Evolutionary conservation across 2,797 vertebrate species (phyloP), one percentile per base, ranked within the genome.

Genomic region (Crotalus adamanteus): DNA sequence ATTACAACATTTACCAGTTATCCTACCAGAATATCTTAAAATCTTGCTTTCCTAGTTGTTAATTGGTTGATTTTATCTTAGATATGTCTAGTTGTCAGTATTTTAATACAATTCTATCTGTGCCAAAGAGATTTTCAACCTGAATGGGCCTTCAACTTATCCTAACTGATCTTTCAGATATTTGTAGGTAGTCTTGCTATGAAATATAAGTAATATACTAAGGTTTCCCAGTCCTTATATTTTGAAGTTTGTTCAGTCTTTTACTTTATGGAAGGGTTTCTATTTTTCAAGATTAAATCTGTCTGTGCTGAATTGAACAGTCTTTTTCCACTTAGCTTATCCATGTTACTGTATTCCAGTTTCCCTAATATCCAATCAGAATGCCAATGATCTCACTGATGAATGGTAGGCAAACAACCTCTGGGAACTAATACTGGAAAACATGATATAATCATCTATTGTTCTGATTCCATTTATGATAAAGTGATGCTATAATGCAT

Each of bases 51-150:
- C 14, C 65, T 42, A 6, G 56, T 7, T 83, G 28, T 51, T 88
- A 88, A 92, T 88, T 89, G 42, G 60, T 69, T 89, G 88, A 89
- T 53, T 31, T 51, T 83, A 73, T 92, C 63, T 83, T 83, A 60
- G 18, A 42, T 61, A 31, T 61, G 12, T 28, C 61, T 28, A 60
- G 18, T 88, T 88, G 65, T 88, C 25, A 37, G 26, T 88, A 88
- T 51, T 73, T 78, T 78, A 59, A 61, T n/a, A 8, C 6, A n/a
- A 31, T 73, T 60, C 26, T 89, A 28, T 89, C 56, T 89, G 78
- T 53, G 25, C 5, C 56, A 91, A 92, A 42, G 88, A 88, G 42
- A 92, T 55, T 61, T 89, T n/a, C 59, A 89, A 60, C 37, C 60
- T 83, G 56, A 89, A 42, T 89, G 56, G 57, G 42, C 26, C 25